Evolutionary conservation across 2,888 invertebrate genomes (phyloP).

Genomic region (Harmothoe impar): DNA sequence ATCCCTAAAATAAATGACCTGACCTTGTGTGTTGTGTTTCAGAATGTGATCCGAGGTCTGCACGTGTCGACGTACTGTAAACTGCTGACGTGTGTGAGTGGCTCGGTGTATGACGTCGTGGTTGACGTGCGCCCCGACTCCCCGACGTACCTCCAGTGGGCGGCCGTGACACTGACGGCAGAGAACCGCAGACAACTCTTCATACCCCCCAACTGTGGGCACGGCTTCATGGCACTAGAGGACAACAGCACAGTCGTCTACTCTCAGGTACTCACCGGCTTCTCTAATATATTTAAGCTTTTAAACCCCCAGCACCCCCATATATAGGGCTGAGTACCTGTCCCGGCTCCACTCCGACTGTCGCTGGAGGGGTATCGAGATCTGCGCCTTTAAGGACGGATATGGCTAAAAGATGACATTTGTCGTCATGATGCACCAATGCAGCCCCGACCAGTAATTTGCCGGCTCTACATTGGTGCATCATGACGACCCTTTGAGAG

Average conservation of each 20-base stretch:
- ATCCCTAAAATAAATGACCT: too few species aligned
- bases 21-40: not conserved
- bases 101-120: slow-evolving; percentile 66
- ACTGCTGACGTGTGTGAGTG: slow-evolving; percentile 66
- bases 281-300: too few species aligned
- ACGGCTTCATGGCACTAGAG: slow-evolving; percentile 62
- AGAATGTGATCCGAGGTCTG: slow-evolving; percentile 67
- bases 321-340: too few species aligned
- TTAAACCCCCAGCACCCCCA: too few species aligned
- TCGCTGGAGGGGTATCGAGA: too few species aligned
- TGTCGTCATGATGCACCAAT: too few species aligned
- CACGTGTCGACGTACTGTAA: slow-evolving; percentile 67
- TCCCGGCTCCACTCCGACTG: too few species aligned
- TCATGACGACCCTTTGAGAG: too few species aligned
- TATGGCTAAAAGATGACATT: too few species aligned
- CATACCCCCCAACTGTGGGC: slow-evolving; percentile 66
- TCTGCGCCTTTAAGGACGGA: too few species aligned
- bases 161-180: slow-evolving; percentile 49
- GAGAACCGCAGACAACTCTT: slow-evolving; percentile 64
- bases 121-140: slow-evolving; percentile 69
- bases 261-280: slow-evolving; percentile 56
- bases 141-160: slow-evolving; percentile 67
- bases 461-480: too few species aligned
- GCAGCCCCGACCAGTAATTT: too few species aligned
- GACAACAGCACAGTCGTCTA: slow-evolving; percentile 64